Percentiles rank a stretch among this genome's conserved stretches.
These are phyloP conservation scores for Drosophila pandora DNA, from an alignment of 1,140 invertebrate species.

Conservation along the genomic window DNA sequence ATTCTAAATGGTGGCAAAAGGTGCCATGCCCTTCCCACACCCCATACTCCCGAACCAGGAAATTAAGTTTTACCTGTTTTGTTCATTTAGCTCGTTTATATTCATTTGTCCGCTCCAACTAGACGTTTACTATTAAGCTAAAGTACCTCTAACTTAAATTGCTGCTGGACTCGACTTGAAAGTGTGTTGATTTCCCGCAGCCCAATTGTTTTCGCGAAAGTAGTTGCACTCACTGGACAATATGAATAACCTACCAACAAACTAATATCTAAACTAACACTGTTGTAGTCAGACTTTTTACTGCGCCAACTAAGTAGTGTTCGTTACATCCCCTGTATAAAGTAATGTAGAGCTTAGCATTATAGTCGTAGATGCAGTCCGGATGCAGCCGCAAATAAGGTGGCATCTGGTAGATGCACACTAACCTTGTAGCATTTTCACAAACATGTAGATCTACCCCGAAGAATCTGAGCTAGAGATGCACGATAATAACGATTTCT, in stretches of 20 bases:
- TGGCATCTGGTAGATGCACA: conserved; percentile 46
- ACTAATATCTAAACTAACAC: conserved; percentile 27
- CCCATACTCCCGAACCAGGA: conserved; percentile 1
- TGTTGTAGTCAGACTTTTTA: conserved; percentile 59
- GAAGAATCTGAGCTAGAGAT: conserved; percentile 20
- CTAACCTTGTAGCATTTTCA: conserved; percentile 24
- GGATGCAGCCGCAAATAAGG: conserved; percentile 25
- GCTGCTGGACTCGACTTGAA: conserved; percentile 38
- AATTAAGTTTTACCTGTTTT: conserved; percentile 12
- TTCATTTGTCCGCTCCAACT: conserved; percentile 24
- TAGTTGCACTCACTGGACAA: conserved; percentile 73
- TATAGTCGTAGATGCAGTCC: conserved; percentile 29
- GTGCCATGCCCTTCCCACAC: conserved; percentile 21
- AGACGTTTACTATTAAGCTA: conserved; percentile 47
- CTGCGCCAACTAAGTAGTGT: conserved; percentile 57
- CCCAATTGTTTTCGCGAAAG: conserved; percentile 50
- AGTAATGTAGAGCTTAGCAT: conserved; percentile 69
- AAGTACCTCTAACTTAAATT: conserved; percentile 62
- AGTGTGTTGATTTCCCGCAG: conserved; percentile 24
- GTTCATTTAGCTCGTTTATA: conserved; percentile 30
- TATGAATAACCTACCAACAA: conserved; percentile 40
- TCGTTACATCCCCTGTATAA: conserved; percentile 64
- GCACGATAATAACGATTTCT: conserved; percentile 43
- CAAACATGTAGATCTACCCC: conserved; percentile 27
- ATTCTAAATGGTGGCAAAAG: conserved; percentile 67